These are phyloP conservation scores for Ylistrum balloti DNA, from an alignment of 1,140 invertebrate genomes.

Conservation along the genomic window DNA sequence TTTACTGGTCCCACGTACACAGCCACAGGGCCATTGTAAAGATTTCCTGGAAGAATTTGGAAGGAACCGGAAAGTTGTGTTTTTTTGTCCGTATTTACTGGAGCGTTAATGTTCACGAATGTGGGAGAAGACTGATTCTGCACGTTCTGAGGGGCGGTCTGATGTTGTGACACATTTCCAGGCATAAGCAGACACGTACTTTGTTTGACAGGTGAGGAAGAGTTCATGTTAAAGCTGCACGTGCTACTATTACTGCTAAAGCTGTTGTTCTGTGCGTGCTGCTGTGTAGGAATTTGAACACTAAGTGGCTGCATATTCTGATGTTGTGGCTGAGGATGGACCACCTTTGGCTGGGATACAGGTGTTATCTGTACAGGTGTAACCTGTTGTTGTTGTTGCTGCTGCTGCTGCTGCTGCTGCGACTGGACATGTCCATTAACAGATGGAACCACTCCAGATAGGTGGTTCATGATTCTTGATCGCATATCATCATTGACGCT, in stretches of 20 bases:
- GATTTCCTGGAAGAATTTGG: slow-evolving; percentile 59
- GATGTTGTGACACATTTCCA: neutral
- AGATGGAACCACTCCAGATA: slow-evolving; percentile 69
- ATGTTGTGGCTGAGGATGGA: slow-evolving; percentile 46
- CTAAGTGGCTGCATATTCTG: slow-evolving; percentile 47
- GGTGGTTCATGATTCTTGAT: slow-evolving; percentile 67
- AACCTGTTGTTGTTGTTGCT: neutral
- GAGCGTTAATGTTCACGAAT: slow-evolving; percentile 18
- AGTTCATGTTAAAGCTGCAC: neutral
- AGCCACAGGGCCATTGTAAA: slow-evolving; percentile 58
- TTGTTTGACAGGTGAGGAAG: slow-evolving; percentile 36
- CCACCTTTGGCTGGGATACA: slow-evolving; percentile 11
- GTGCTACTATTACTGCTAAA: neutral
- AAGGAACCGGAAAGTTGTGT: slow-evolving; percentile 59
- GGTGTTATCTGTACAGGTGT: neutral
- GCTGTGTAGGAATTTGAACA: slow-evolving; percentile 50
- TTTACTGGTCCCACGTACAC: slow-evolving; percentile 62
- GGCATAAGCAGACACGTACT: slow-evolving; percentile 29
- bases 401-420: neutral
- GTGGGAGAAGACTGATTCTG: neutral
- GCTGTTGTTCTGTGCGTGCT: neutral
- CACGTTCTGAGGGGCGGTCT: neutral
- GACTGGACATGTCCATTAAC: slow-evolving; percentile 53
- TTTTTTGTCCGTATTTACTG: neutral
- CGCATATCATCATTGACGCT: slow-evolving; percentile 90